Base-by-base conservation (phyloP, 2,888 invertebrate genomes). In the Heliconius ismenius region DNA sequence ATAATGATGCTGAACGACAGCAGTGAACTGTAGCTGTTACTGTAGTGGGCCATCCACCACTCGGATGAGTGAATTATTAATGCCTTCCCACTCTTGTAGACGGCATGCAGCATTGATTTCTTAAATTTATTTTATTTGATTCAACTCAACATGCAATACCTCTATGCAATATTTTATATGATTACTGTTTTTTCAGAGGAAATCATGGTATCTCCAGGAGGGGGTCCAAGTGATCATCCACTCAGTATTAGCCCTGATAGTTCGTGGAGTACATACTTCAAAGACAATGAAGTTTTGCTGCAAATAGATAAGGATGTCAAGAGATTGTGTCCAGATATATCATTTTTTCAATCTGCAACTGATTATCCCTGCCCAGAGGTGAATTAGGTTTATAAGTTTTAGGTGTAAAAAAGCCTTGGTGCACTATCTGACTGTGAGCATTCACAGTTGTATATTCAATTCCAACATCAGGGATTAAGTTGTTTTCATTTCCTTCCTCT, bases 261-360 rank as follows among this genome's bases (percentile, higher is more conserved):
- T 88, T 97, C 98, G 70, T 99, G 99, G 99, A 97, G 97, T 84
- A 97, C 97, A 4, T 99, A 97, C 90, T 99, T 99, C 91, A 98
- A 97, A 89, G 99, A 99, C 89, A 99, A 99, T 90, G 99, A 99
- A 92, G 98, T 99, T 78, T 93, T 99, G 63, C 91, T 99, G 65
- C 99, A 99, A 95, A 99, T 99, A 84, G 99, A 99, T 90, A 99
- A 99, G 90, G 99, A 99, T 91, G 99, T 98, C 70, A 96, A 98
- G 82, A 95, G 99, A 74, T 92, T 99, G 3, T 98, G 98, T 87
- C 99, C 99, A 18, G 99, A 99, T 89, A 98, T 98, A 88, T 98
- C 98, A 75, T 99, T 99, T 93, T 99, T 99, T 91, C 99, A 99
- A 92, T 90, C 95, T 73, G 97, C 98, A 21, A 99, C 99, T 1